Evolutionary conservation across 2,888 invertebrate genomes (phyloP).

Genomic region (Harpagoxenus sublaevis): DNA sequence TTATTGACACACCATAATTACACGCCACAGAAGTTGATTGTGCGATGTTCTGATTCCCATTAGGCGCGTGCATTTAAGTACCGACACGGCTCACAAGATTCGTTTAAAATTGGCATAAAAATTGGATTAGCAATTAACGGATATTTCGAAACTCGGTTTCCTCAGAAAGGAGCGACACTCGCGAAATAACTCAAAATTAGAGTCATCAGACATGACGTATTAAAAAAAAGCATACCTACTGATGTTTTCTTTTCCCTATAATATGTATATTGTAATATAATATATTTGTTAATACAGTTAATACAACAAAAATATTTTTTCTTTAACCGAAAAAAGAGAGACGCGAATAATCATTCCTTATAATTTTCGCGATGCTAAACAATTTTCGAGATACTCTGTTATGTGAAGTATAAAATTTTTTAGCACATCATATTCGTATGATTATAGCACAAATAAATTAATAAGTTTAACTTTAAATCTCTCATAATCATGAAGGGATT

Average conservation of each 20-base stretch:
- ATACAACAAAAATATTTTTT: not conserved
- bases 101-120: not conserved
- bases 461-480: not conserved
- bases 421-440: not conserved
- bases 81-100: not conserved
- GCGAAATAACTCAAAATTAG: not conserved
- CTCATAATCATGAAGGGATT: not conserved
- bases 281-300: not conserved
- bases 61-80: slow-evolving; percentile 51
- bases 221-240: not conserved
- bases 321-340: not conserved
- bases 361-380: not conserved
- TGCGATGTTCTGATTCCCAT: slow-evolving; percentile 67
- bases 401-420: not conserved
- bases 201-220: not conserved
- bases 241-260: not conserved
- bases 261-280: not conserved
- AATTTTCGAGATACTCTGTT: not conserved
- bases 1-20: slow-evolving; percentile 84
- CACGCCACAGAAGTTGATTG: slow-evolving; percentile 79
- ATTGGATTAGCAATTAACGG: not conserved
- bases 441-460: not conserved
- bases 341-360: not conserved
- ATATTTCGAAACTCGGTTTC: not conserved
- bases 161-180: not conserved